Conservation (phyloP, 2,113 vertebrate genomes). For the Gila orcuttii region DNA sequence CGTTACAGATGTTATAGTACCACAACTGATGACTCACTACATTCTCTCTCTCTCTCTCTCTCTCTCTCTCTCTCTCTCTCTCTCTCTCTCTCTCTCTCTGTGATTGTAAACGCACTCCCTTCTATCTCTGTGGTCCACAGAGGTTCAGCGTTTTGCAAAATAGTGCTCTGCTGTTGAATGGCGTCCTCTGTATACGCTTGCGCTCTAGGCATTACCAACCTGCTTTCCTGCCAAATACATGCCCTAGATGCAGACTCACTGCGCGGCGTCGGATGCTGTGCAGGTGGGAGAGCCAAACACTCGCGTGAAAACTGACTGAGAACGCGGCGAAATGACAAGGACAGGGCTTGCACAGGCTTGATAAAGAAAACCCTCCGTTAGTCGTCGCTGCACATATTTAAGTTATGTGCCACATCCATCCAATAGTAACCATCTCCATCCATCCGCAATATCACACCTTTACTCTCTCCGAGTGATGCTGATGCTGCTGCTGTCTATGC, state of each 20-base stretch:
- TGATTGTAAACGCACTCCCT: slow-evolving; percentile 1
- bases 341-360: not conserved
- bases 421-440: not conserved
- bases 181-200: slow-evolving; percentile 53
- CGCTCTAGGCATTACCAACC: slow-evolving; percentile 46
- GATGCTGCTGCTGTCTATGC: slow-evolving; percentile 44
- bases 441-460: slow-evolving; percentile 49
- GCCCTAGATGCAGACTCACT: slow-evolving; percentile 37
- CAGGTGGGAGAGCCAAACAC: slow-evolving; percentile 43
- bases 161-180: slow-evolving; percentile 52
- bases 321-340: slow-evolving; percentile 7
- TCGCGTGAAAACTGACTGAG: not conserved
- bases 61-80: not conserved
- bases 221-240: slow-evolving; percentile 54
- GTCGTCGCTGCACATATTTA: not conserved
- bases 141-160: slow-evolving; percentile 46
- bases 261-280: slow-evolving; percentile 41
- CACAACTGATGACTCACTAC: slow-evolving; percentile 27
- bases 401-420: not conserved
- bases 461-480: slow-evolving; percentile 22
- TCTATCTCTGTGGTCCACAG: slow-evolving; percentile 9
- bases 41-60: not conserved
- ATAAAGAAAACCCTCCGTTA: not conserved
- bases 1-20: slow-evolving; percentile 1
- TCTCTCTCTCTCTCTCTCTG: not conserved